Base-by-base conservation (phyloP, 2,113 vertebrate species). In the Pluvianellus socialis region DNA sequence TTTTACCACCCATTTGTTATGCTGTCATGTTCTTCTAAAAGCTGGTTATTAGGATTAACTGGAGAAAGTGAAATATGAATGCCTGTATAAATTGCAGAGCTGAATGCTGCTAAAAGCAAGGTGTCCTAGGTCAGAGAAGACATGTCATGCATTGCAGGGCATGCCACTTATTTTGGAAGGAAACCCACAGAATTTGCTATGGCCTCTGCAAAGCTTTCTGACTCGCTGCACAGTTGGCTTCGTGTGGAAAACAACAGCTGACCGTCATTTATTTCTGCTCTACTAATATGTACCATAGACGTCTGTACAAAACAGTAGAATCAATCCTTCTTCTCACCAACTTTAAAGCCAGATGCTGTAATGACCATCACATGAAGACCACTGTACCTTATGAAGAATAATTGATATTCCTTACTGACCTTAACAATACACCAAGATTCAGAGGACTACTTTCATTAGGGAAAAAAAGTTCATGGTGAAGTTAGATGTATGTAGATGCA, bases 11-110 rank as follows among this genome's bases (percentile, higher is more conserved):
- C 91, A 88, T 96, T 90, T 82, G 93, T 96, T 94, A 97, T 86
- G 67, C 74, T 96, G 91, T 96, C 97, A 91, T 83, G 87, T 86
- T 95, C 81, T 94, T 90, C 91, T 95, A 96, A 92, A 95, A 96
- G 89, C 94, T 92, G 42, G 81, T 95, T 96, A 97, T 97, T 96
- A 97, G 84, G 74, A 95, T 92, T 96, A 96, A 96, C 92, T 71
- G 67, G 32, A 91, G 84, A 90, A 95, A 94, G 89, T 93, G 94
- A 97, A 95, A 95, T 93, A 93, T 63, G 93, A 97, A 95, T 49
- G 93, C 27, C 84, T 63, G 67, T 59, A 83, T 82, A 95, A 95
- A 92, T 76, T 88, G 93, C 81, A 80, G 81, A 87, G 84, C 89
- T 80, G 77, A 90, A 83, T 44, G 74, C 62, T 88, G 71, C 81